Percentiles rank a stretch among this genome's conserved stretches.
Evolutionary conservation across 1,140 invertebrate species (phyloP).

Genomic region (Drosophila serrata): DNA sequence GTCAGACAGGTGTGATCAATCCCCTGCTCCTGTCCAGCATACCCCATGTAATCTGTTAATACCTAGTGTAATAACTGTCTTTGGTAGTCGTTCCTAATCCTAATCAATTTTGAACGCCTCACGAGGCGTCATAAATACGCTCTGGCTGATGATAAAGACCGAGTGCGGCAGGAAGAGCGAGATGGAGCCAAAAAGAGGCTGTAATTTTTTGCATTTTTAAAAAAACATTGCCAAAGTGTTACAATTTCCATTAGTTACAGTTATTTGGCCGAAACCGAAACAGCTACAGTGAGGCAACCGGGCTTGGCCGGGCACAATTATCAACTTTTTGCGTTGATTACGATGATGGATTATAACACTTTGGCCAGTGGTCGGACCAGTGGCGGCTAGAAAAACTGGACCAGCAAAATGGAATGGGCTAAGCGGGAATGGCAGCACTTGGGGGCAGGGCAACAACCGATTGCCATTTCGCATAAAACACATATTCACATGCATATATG

Average conservation of each 20-base stretch:
- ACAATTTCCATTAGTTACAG: conserved; percentile 83
- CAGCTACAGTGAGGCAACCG: conserved; percentile 36
- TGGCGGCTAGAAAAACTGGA: conserved; percentile 50
- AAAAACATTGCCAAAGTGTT: conserved; percentile 75
- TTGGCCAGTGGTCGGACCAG: conserved; percentile 52
- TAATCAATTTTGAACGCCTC: conserved; percentile 79
- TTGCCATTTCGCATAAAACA: conserved; percentile 22
- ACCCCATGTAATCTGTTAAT: not conserved
- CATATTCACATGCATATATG: not conserved
- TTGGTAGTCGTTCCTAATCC: conserved; percentile 64
- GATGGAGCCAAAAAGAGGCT: conserved; percentile 12
- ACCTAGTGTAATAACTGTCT: conserved; percentile 33
- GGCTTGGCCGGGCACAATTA: conserved; percentile 54
- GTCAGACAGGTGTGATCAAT: not conserved
- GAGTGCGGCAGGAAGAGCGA: conserved; percentile 5
- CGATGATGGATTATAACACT: conserved; percentile 83
- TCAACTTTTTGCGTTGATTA: conserved; percentile 73
- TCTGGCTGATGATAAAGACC: conserved; percentile 48
- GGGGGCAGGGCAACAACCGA: conserved; percentile 45
- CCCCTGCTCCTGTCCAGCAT: not conserved
- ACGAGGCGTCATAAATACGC: conserved; percentile 80
- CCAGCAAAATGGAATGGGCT: conserved; percentile 39
- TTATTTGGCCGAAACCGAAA: conserved; percentile 66
- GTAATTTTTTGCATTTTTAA: conserved; percentile 61
- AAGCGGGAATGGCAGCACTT: conserved; percentile 33